phyloP scores from a whole-genome alignment of 1,140 invertebrate genomes.

The Procambarus clarkii region DNA sequence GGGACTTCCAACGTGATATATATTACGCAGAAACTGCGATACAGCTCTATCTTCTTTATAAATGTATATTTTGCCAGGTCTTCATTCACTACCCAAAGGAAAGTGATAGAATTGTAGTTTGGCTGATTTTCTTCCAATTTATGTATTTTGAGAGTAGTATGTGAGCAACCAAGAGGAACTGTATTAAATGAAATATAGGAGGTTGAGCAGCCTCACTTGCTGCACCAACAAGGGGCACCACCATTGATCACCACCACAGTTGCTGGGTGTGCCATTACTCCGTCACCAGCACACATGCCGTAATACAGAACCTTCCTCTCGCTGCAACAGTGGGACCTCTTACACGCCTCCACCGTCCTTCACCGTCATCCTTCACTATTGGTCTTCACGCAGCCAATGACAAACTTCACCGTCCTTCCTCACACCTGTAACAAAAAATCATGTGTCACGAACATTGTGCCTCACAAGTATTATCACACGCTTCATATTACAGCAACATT shows the following conservation, averaged over 20 bases:
- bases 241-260: not conserved
- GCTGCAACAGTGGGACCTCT: not conserved
- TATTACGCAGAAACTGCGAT: not conserved
- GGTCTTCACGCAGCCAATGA: not conserved
- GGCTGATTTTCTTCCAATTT: not conserved
- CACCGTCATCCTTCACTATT: conserved; percentile 39
- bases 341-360: conserved; percentile 49
- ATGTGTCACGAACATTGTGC: not conserved
- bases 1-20: conserved; percentile 15
- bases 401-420: not conserved
- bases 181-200: not conserved
- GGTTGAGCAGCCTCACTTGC: not conserved
- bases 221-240: conserved; percentile 13
- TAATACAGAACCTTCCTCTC: not conserved
- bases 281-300: not conserved
- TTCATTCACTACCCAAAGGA: not conserved
- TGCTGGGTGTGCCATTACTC: not conserved
- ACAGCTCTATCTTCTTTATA: not conserved
- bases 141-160: not conserved
- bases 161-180: not conserved
- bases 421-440: conserved; percentile 24
- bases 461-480: too few species aligned
- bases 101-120: not conserved
- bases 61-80: not conserved
- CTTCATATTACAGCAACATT: too few species aligned